These are phyloP conservation scores for Alcedo atthis DNA, from an alignment of 2,797 vertebrate species.

Conservation along the genomic window DNA sequence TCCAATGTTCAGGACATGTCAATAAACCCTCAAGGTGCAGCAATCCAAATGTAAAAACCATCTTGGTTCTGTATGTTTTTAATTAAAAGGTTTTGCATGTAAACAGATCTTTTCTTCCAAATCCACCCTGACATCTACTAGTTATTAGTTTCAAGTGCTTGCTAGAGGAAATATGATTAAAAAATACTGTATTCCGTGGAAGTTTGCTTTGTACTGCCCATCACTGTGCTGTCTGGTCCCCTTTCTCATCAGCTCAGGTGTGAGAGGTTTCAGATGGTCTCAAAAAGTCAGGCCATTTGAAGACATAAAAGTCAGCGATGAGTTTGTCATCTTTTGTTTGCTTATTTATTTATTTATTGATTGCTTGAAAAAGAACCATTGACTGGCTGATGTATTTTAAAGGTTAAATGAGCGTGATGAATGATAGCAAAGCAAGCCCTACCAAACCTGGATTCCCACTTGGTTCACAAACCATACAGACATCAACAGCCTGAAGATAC, in stretches of 20 bases:
- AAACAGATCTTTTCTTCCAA: constrained; percentile 20
- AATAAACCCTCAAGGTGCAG: background rate
- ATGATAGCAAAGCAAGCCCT: background rate
- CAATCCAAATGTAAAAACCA: background rate
- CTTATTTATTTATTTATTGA: background rate
- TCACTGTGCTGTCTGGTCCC: background rate
- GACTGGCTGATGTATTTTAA: background rate
- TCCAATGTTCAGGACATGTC: background rate
- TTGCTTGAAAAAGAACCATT: background rate
- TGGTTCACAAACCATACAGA: background rate
- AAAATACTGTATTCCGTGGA: background rate
- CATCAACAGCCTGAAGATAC: background rate
- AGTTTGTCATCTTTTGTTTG: background rate
- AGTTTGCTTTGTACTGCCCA: background rate
- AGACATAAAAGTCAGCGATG: background rate
- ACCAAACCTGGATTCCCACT: background rate
- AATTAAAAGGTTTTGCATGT: constrained; percentile 15
- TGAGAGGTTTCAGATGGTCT: background rate
- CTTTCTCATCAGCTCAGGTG: background rate
- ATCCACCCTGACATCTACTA: background rate
- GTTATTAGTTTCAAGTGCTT: background rate
- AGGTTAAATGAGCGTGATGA: background rate
- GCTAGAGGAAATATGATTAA: background rate
- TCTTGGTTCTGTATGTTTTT: background rate
- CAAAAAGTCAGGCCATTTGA: background rate